phyloP scores from a whole-genome alignment of 2,113 vertebrate genomes.

The Bos indicus region DNA sequence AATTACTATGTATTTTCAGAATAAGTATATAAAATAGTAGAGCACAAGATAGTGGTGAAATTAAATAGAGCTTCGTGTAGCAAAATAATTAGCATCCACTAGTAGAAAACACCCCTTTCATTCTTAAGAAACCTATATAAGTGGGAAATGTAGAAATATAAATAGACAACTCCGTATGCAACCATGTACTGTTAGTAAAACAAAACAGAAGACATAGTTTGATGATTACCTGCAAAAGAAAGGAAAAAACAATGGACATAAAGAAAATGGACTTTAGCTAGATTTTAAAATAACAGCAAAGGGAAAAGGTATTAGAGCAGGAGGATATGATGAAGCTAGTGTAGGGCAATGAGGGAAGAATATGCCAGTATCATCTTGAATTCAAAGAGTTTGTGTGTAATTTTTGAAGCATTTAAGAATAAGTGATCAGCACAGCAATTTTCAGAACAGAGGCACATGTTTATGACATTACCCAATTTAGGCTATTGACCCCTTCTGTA shows the following conservation, averaged over 20 bases:
- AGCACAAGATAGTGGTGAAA: neutral
- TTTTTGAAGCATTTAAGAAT: neutral
- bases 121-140: neutral
- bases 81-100: neutral
- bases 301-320: neutral
- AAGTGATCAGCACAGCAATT: neutral
- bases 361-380: neutral
- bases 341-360: neutral
- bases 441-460: neutral
- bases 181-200: neutral
- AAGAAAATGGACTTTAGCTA: neutral
- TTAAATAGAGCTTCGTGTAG: neutral
- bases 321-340: neutral
- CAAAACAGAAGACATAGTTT: neutral
- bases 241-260: neutral
- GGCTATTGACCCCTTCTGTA: neutral
- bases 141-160: neutral
- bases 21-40: neutral
- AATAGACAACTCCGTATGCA: neutral
- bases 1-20: neutral
- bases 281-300: neutral
- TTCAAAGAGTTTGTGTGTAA: neutral
- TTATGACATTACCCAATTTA: neutral
- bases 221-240: neutral
- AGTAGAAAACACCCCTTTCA: neutral